Conservation (phyloP, 2,797 vertebrate genomes). For the Pantherophis alleghaniensis region DNA sequence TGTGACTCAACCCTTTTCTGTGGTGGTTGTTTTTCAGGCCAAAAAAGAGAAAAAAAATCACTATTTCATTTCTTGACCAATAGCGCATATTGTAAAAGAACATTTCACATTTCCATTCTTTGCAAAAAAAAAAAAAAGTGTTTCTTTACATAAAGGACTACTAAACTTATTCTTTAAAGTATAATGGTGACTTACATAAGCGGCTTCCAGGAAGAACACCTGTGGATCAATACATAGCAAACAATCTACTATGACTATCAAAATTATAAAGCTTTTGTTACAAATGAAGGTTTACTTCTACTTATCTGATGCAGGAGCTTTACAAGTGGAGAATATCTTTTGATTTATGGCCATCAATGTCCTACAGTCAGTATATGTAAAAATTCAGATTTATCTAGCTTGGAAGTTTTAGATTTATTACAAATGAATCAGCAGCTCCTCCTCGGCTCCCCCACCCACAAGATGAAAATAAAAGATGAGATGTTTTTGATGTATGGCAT, state of each 20-base stretch:
- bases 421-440: not conserved
- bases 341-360: not conserved
- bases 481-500: not conserved
- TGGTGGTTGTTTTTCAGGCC: not conserved
- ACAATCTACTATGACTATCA: not conserved
- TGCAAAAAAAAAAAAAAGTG: too few relatives aligned
- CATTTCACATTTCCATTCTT: not conserved
- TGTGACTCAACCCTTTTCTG: not conserved
- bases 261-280: not conserved
- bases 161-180: not conserved
- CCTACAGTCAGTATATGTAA: not conserved
- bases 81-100: not conserved
- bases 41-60: not conserved
- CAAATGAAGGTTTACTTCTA: not conserved
- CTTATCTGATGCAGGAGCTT: not conserved
- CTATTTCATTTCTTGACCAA: not conserved
- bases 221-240: not conserved
- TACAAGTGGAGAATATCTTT: not conserved
- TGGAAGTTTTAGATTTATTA: not conserved
- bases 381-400: not conserved
- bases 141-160: not conserved
- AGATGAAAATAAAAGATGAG: not conserved
- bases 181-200: not conserved
- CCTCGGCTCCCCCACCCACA: not conserved
- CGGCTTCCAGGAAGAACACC: not conserved